Evolutionary conservation across 2,888 invertebrate genomes (phyloP).

Genomic region (Melanargia galathea): DNA sequence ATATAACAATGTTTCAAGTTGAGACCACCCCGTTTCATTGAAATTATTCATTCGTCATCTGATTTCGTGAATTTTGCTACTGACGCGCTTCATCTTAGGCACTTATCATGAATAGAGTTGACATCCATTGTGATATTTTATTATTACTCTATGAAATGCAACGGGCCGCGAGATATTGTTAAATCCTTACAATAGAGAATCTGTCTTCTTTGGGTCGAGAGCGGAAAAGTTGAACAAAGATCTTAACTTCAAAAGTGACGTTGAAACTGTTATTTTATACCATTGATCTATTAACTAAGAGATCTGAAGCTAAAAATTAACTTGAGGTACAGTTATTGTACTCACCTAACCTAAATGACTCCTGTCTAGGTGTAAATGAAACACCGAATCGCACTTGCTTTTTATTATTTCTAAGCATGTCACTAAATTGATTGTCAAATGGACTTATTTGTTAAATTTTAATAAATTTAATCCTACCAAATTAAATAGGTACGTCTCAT

Average conservation of each 20-base stretch:
- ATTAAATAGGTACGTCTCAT: no score
- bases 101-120: slow-evolving; percentile 79
- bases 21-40: slow-evolving; percentile 55
- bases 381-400: no score
- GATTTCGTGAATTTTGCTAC: slow-evolving; percentile 72
- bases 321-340: no score
- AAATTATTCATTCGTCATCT: slow-evolving; percentile 65
- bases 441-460: no score
- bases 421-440: no score
- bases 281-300: no score
- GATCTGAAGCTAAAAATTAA: no score
- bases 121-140: slow-evolving; percentile 80
- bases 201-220: slow-evolving; percentile 76
- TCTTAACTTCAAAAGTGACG: slow-evolving; percentile 60
- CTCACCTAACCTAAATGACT: no score
- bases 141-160: slow-evolving; percentile 77
- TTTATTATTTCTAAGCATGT: no score
- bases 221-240: slow-evolving; percentile 74
- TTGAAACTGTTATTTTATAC: slow-evolving; percentile 45
- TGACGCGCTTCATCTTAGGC: slow-evolving; percentile 73
- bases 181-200: slow-evolving; percentile 74
- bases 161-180: slow-evolving; percentile 77
- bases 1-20: slow-evolving; percentile 53
- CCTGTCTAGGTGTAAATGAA: no score
- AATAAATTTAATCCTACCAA: no score